These are phyloP conservation scores for Neoarius graeffei DNA, from an alignment of 2,113 vertebrate species.

Conservation along the genomic window DNA sequence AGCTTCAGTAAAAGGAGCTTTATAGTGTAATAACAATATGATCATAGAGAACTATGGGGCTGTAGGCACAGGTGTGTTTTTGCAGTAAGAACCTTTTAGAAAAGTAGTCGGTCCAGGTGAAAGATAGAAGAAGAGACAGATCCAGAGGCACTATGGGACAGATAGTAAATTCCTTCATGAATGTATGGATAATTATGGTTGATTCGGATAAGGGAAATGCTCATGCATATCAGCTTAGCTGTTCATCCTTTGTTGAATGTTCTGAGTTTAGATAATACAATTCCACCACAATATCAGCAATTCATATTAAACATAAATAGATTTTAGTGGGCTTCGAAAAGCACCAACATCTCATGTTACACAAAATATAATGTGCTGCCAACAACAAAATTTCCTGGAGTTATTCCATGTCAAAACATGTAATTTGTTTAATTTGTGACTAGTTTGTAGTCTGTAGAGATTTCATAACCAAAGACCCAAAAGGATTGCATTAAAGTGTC, in stretches of 20 bases:
- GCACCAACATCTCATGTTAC: not conserved
- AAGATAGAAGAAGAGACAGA: not conserved
- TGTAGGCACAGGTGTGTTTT: not conserved
- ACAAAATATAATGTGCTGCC: not conserved
- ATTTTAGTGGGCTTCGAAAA: not conserved
- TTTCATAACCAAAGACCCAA: not conserved
- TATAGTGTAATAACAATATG: not conserved
- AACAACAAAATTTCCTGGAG: not conserved
- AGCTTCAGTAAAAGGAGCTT: not conserved
- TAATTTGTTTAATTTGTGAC: conserved; percentile 5
- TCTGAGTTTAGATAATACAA: not conserved
- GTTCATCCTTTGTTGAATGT: not conserved
- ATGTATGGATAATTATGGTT: not conserved
- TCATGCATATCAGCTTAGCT: not conserved
- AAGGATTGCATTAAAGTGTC: not conserved
- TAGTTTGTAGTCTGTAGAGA: not conserved
- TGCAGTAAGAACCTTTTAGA: not conserved
- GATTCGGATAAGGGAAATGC: not conserved
- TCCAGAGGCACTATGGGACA: not conserved
- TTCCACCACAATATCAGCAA: not conserved
- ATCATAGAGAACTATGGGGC: not conserved
- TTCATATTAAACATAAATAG: conserved; percentile 3
- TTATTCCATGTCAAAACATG: not conserved
- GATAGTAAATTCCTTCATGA: not conserved
- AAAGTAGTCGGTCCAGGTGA: not conserved